Base-by-base conservation (phyloP, 2,113 vertebrate species). In the Eidolon helvum region DNA sequence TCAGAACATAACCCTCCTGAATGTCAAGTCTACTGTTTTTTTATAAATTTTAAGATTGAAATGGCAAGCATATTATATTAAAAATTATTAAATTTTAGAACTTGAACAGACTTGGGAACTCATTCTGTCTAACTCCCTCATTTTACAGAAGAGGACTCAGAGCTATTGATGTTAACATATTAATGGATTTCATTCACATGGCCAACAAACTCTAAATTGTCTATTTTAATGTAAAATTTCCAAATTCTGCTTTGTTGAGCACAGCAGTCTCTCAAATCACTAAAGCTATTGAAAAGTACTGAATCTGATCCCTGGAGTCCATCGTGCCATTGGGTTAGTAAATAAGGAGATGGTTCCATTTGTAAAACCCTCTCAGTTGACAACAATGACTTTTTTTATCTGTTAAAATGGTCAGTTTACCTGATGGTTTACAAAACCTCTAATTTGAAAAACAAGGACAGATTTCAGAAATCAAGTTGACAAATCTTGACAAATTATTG, bases 61-160 rank as follows among this genome's bases (percentile, higher is more conserved):
- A 28, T n/a, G 40, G 24, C n/a, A 69, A n/a, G 10, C 40, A 69
- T 1, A 18, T 74, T 50, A 53, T 50, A 79, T 61, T 95, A 30
- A 69, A 89, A 90, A 85, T 90, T n/a, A 85, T 50, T 78, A 21
- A 43, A 38, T 35, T 84, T 92, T 92, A 93, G 53, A 89, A 71
- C 16, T 63, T 19, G 82, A 12, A 35, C 14, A 43, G 48, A 80
- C 26, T 61, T 38, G 35, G 2, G 8, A 61, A 40, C 30, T 61
- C 22, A 89, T 77, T 53, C 48, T 87, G 55, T 82, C 18, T 50
- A 55, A 77, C 21, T n/a, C 5, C 35, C 22, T 63, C 35, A 65
- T 85, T 79, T 90, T 79, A 69, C 19, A 84, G 79, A 90, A 78
- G 35, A 84, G 43, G 38, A 90, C 21, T 53, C 63, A 35, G 53